Evolutionary conservation across 37 sponge, comb jelly and placozoan genomes (phyloP).

Genomic region (Chondrilla cf. caribensis): DNA sequence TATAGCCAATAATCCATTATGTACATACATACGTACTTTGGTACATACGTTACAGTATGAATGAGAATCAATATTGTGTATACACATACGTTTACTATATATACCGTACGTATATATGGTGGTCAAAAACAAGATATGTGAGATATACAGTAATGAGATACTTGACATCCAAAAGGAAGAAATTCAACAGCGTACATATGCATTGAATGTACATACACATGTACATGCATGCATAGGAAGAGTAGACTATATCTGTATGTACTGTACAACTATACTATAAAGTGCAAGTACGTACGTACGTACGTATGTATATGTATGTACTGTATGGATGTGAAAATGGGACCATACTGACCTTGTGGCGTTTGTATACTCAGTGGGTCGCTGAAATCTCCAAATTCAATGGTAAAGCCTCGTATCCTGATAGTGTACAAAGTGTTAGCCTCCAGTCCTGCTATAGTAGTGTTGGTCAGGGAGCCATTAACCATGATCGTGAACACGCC

Average conservation of each 20-base stretch:
- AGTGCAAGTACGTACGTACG: no score
- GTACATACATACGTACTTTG: background rate
- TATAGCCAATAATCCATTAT: background rate
- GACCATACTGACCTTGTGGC: background rate
- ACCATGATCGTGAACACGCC: background rate
- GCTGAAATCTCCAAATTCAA: slow-evolving; percentile 1
- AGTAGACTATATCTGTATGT: background rate
- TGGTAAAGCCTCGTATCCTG: background rate
- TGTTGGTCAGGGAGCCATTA: background rate
- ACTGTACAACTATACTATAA: background rate
- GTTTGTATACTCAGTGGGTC: background rate
- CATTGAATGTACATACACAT: background rate
- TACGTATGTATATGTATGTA: no score
- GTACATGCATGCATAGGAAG: background rate
- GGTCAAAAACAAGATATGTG: no score
- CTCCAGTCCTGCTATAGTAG: background rate
- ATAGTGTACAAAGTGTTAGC: background rate
- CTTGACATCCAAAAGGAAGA: no score
- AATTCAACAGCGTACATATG: no score
- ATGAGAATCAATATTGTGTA: no score
- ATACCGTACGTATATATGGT: background rate
- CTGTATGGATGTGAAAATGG: no score
- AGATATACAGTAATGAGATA: no score
- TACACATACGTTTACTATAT: no score
- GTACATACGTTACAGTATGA: no score